Base-by-base conservation (phyloP, 2,888 invertebrate species). In the Ectropis crepuscularia region DNA sequence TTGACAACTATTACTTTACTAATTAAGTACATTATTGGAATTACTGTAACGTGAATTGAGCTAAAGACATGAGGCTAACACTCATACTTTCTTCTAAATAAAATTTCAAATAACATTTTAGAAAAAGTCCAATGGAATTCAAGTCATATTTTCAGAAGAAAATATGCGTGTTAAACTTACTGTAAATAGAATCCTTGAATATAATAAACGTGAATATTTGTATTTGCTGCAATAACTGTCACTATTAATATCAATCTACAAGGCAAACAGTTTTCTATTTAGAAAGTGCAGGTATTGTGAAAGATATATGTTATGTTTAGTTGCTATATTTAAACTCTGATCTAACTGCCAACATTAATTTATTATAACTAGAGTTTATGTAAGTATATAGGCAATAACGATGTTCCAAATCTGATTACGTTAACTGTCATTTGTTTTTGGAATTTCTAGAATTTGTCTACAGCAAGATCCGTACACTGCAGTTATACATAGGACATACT, bases 21-120 rank as follows among this genome's bases (percentile, higher is more conserved):
- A 86, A 79, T 88, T 90, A 91, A 90, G 89, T 90, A 90, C 90
- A 85, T 77, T 39, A 75, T 77, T 80, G 80, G 79, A 80, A 80
- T 80, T 77, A 69, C 48, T 59, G 39, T 68, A 62, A 76, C 68
- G 68, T 74, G 75, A 28, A 76, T 75, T 75, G 71, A 73, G 70
- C 69, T 77, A 77, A 72, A 28, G 1, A 28, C 4, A 28, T 28
- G 16, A 28, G 16, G 16, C 16, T 28, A 28, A 28, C 16, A 28
- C 4, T 28, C 16, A 28, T 28, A 28, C 16, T 28, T 28, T 28
- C 16, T 28, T 28, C 4, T 28, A 4, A 28, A 28, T 28, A 28
- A 28, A 28, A 28, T 28, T 28, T 4, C 16, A 28, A 28, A 28
- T 28, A 28, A 28, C 16, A 28, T 28, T 28, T 28, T 28, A 28